These are phyloP conservation scores for Anabacerthia variegaticeps DNA, from an alignment of 2,797 vertebrate genomes.

Conservation along the genomic window DNA sequence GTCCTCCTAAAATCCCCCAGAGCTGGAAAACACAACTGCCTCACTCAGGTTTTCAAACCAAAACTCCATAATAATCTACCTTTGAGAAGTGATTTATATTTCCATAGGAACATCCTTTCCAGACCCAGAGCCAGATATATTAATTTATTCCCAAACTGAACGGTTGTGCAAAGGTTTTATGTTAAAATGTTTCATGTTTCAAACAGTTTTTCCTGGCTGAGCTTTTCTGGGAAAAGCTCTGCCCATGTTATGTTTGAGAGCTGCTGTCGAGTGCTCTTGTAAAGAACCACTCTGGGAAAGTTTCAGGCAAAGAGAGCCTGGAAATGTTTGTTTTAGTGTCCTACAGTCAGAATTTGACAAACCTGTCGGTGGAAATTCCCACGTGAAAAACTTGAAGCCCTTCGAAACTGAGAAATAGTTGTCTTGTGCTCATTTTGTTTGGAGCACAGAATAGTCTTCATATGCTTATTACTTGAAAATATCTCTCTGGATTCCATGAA, in stretches of 20 bases:
- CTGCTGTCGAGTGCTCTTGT: neutral
- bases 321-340: neutral
- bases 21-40: neutral
- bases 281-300: neutral
- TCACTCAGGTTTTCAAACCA: neutral
- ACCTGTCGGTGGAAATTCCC: constrained; percentile 7
- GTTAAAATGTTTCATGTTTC: neutral
- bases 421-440: neutral
- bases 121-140: neutral
- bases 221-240: neutral
- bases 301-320: neutral
- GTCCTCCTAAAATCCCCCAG: neutral
- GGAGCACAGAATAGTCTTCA: neutral
- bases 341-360: neutral
- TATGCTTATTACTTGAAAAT: neutral
- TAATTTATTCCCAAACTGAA: neutral
- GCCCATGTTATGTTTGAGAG: neutral
- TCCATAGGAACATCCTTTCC: neutral
- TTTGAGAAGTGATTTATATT: neutral
- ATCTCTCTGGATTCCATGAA: neutral
- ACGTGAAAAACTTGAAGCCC: neutral
- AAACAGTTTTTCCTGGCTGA: neutral
- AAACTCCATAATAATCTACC: neutral
- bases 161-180: neutral
- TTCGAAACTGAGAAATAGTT: neutral